Conservation (phyloP, 1,140 invertebrate genomes). For the Caerostris extrusa region DNA sequence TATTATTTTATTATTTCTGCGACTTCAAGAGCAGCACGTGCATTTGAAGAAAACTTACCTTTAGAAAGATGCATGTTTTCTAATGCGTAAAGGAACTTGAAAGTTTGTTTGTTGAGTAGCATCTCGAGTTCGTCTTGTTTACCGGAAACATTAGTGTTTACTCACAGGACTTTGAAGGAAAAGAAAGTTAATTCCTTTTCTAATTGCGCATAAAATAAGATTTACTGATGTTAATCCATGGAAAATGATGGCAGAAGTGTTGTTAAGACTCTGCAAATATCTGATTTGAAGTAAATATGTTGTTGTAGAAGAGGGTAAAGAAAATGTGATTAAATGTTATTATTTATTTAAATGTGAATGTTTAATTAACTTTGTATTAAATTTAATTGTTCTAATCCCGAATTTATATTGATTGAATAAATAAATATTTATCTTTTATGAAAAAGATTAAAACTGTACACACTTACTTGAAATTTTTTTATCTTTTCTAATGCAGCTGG, state of each 20-base stretch:
- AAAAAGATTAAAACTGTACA: too few relatives aligned
- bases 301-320: too few relatives aligned
- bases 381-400: too few relatives aligned
- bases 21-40: neutral
- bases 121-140: neutral
- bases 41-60: neutral
- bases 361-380: too few relatives aligned
- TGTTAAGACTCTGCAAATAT: too few relatives aligned
- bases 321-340: too few relatives aligned
- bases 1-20: neutral
- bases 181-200: neutral
- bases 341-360: too few relatives aligned
- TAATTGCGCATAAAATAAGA: neutral
- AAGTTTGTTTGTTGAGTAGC: neutral
- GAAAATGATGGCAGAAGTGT: neutral
- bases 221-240: neutral
- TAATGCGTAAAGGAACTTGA: neutral
- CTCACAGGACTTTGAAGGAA: neutral
- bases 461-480: too few relatives aligned
- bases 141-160: neutral
- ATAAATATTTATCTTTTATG: too few relatives aligned
- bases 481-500: too few relatives aligned
- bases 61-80: neutral
- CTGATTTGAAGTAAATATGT: too few relatives aligned
- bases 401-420: too few relatives aligned